Evolutionary conservation across 2,888 invertebrate species (phyloP).

Genomic region (Drosophila mulleri): DNA sequence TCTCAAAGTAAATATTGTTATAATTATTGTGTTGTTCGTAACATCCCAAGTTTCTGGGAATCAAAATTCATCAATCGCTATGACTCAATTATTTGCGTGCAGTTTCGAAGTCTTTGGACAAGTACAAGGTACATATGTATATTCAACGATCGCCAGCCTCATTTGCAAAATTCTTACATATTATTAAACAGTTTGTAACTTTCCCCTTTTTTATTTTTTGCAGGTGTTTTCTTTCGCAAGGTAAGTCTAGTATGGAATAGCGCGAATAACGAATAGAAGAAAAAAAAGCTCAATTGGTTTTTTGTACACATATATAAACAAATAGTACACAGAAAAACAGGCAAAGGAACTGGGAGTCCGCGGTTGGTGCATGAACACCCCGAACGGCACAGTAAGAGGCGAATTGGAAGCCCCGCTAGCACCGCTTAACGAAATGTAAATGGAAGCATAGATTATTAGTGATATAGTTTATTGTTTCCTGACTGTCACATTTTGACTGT

Average conservation of each 20-base stretch:
- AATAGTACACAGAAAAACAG: constrained; percentile 87
- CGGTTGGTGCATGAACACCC: constrained; percentile 90
- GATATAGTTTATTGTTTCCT: constrained; percentile 2
- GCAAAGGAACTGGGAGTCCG: constrained; percentile 87
- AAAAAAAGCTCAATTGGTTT: constrained; percentile 8
- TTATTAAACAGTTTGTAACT: not conserved
- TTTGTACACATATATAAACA: not conserved
- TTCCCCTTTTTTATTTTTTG: not conserved
- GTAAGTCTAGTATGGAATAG: constrained; percentile 53
- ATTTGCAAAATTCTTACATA: constrained; percentile 22
- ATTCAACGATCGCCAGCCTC: constrained; percentile 11
- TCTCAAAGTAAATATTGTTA: constrained; percentile 29
- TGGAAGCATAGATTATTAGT: constrained; percentile 11
- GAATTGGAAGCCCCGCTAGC: constrained; percentile 86
- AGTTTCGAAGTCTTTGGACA: constrained; percentile 81
- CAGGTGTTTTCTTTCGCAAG: constrained; percentile 84
- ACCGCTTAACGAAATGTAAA: constrained; percentile 87
- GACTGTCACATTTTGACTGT: constrained; percentile 14
- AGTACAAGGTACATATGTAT: constrained; percentile 77
- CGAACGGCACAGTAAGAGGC: constrained; percentile 88
- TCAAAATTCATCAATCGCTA: constrained; percentile 35
- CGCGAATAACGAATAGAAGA: not conserved
- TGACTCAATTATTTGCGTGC: constrained; percentile 54
- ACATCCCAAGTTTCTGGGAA: constrained; percentile 2
- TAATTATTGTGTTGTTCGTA: constrained; percentile 19